Evolutionary conservation across 2,888 invertebrate species (phyloP).

Genomic region (Phasia obesa): DNA sequence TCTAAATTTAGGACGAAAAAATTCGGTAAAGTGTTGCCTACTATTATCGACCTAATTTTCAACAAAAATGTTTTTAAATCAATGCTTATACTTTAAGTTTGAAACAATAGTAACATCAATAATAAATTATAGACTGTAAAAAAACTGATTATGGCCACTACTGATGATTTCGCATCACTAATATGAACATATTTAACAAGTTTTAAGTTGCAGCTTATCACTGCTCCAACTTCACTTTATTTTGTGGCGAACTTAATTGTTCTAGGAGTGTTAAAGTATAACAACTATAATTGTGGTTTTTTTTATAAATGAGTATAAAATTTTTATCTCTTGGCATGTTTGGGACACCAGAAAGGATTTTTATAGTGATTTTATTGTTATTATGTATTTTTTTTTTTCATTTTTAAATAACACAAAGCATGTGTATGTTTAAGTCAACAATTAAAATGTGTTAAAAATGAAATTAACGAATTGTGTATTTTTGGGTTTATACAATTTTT

Average conservation of each 20-base stretch:
- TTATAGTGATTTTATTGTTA: too few relatives aligned
- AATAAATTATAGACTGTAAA: too few relatives aligned
- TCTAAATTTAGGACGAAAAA: too few relatives aligned
- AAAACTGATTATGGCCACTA: too few relatives aligned
- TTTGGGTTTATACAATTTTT: conserved; percentile 1
- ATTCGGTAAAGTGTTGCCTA: too few relatives aligned
- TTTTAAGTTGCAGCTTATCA: neutral
- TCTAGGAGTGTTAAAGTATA: conserved; percentile 3
- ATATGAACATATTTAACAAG: neutral
- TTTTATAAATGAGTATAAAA: neutral
- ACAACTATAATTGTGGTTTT: neutral
- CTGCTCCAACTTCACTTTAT: neutral
- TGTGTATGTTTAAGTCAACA: conserved; percentile 65
- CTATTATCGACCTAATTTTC: too few relatives aligned
- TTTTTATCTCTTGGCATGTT: conserved; percentile 8
- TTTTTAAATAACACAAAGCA: conserved; percentile 34
- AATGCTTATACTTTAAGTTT: too few relatives aligned
- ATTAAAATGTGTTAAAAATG: conserved; percentile 64
- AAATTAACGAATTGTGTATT: conserved; percentile 51
- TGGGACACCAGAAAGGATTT: neutral
- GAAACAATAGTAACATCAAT: too few relatives aligned
- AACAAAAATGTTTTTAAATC: too few relatives aligned
- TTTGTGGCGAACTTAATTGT: neutral
- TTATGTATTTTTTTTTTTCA: neutral
- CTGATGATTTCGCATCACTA: too few relatives aligned